Base-by-base conservation (phyloP, 2,797 vertebrate genomes). In the Tapirus indicus region DNA sequence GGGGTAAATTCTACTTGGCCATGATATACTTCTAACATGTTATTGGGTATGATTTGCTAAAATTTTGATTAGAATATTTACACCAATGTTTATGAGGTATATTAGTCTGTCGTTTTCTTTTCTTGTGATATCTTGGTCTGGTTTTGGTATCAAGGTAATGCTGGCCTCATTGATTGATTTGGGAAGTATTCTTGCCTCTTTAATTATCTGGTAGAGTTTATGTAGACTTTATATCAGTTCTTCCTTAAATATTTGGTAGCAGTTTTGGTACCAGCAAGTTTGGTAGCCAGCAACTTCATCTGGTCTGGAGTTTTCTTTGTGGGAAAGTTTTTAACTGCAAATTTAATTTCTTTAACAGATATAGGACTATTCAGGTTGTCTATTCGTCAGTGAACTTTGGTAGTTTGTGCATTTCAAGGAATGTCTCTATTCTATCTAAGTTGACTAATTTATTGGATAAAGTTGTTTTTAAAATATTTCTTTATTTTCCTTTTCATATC, bases 391-490 rank as follows among this genome's bases (percentile, higher is more conserved):
- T 56, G 25, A 94, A 54, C 11, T 23, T 62, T 9, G 11, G 16
- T 77, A 62, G 20, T 56, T 71, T 64, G 38, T 21, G 5, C 21
- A 38, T 80, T 82, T 78, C 52, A 78, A 84, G 17, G 10, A 49
- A 85, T 44, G 88, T 80, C n/a, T 91, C 29, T 29, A 52, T 38
- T 77, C 88, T 80, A 62, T 25, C 14, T 88, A 92, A 58, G 38
- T 92, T 64, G 29, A 44, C 4, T 6, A 64, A 58, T 79, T 66
- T 96, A 86, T 85, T 96, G 27, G 38, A 84, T 93, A 72, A 68
- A 78, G 27, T 84, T 92, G 13, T 58, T 91, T 84, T 60, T 7
- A 4, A 75, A 49, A 52, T 10, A 38, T 27, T 38, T 84, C 75
- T 56, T 82, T 84, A 21, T 66, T 94, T 88, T 89, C 41, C 38